Percentiles rank a stretch among this genome's conserved stretches.
phyloP scores from a whole-genome alignment of 2,797 vertebrate species.

The Peromyscus attwateri region DNA sequence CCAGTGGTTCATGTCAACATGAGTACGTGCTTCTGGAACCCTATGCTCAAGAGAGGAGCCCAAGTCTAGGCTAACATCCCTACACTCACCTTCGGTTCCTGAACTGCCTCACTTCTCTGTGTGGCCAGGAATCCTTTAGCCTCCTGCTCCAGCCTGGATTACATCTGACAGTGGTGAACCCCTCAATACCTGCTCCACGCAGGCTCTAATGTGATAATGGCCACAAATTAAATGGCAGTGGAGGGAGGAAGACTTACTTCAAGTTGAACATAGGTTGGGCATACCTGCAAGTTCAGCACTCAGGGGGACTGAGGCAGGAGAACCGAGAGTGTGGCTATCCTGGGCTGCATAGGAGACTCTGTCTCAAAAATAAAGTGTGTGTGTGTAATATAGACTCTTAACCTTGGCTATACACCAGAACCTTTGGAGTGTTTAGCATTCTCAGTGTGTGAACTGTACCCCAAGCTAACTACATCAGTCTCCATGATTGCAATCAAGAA shows the following conservation, averaged over 20 bases:
- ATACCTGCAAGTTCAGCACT: neutral
- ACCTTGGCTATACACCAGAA: neutral
- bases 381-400: neutral
- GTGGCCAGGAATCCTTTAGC: neutral
- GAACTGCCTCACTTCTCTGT: neutral
- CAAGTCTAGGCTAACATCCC: neutral
- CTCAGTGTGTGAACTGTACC: neutral
- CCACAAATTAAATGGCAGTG: neutral
- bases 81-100: neutral
- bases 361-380: neutral
- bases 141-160: neutral
- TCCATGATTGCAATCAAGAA: neutral
- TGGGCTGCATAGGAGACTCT: neutral
- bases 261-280: neutral
- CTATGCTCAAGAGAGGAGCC: neutral
- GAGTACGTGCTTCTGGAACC: constrained; percentile 3
- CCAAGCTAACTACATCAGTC: neutral
- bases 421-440: neutral
- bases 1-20: neutral
- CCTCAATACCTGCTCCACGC: neutral
- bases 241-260: neutral
- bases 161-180: neutral
- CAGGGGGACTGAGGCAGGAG: neutral
- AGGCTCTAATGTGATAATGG: neutral
- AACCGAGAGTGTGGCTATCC: neutral